Evolutionary conservation across 2,797 vertebrate species (phyloP).

Genomic region (Sphenopsis melanotis): DNA sequence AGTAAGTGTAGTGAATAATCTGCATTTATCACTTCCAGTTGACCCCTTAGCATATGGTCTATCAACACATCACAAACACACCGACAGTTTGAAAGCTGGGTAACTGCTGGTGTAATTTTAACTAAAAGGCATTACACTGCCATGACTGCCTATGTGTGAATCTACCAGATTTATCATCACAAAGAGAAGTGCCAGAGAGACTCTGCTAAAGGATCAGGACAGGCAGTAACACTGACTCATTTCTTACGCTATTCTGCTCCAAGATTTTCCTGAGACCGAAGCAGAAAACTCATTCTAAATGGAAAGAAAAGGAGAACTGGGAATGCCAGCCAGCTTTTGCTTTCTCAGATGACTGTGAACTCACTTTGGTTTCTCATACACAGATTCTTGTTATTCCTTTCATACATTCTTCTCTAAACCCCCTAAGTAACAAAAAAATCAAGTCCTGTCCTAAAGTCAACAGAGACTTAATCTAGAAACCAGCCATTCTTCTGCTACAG

Average conservation of each 20-base stretch:
- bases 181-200: background rate
- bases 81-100: background rate
- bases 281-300: background rate
- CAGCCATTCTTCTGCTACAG: background rate
- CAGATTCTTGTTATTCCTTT: background rate
- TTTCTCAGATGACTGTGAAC: constrained; percentile 2
- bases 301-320: background rate
- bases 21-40: background rate
- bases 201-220: background rate
- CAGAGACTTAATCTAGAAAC: background rate
- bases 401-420: background rate
- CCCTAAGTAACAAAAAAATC: background rate
- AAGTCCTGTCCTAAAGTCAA: background rate
- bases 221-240: constrained; percentile 29
- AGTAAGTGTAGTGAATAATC: background rate
- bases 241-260: background rate
- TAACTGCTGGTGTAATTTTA: constrained; percentile 35
- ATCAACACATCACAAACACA: background rate
- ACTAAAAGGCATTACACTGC: background rate
- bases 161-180: background rate
- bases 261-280: background rate
- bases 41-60: background rate
- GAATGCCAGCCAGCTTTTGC: constrained; percentile 9
- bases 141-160: background rate
- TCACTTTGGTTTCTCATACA: background rate